phyloP scores from a whole-genome alignment of 2,888 invertebrate species.

The Aplocera efformata region DNA sequence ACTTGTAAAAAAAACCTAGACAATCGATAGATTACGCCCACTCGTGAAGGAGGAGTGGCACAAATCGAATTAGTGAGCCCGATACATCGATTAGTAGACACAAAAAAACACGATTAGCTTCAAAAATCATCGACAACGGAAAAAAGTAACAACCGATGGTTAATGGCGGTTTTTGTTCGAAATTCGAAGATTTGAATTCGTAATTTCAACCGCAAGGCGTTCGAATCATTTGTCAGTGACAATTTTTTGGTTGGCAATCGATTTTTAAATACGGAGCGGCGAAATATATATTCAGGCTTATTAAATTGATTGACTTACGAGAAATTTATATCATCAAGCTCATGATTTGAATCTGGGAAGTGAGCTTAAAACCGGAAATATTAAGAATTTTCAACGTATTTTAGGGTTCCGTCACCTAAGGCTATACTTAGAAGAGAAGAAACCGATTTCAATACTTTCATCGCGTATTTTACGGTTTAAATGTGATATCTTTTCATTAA shows the following conservation, averaged over 20 bases:
- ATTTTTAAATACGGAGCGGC: conserved; percentile 74
- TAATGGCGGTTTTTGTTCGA: conserved; percentile 78
- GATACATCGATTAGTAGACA: conserved; percentile 78
- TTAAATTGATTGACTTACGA: conserved; percentile 17
- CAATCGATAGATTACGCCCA: conserved; percentile 73
- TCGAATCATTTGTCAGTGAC: conserved; percentile 81
- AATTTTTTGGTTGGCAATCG: conserved; percentile 78
- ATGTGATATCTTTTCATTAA: no score
- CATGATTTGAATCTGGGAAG: background rate
- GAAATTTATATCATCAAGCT: background rate
- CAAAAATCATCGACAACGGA: conserved; percentile 75
- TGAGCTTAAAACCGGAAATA: no score
- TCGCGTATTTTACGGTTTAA: no score
- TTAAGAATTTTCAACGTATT: no score
- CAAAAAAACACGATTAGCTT: conserved; percentile 74
- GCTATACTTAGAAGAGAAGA: no score
- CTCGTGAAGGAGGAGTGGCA: conserved; percentile 66
- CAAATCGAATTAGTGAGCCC: conserved; percentile 75
- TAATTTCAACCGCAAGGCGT: conserved; percentile 78
- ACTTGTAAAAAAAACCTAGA: conserved; percentile 35
- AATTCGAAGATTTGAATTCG: conserved; percentile 79
- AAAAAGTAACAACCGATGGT: conserved; percentile 73
- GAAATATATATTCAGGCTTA: conserved; percentile 26
- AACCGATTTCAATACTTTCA: no score
- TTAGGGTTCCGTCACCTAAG: no score